Evolutionary conservation across 2,888 invertebrate species (phyloP).

Genomic region (Phortica magna): DNA sequence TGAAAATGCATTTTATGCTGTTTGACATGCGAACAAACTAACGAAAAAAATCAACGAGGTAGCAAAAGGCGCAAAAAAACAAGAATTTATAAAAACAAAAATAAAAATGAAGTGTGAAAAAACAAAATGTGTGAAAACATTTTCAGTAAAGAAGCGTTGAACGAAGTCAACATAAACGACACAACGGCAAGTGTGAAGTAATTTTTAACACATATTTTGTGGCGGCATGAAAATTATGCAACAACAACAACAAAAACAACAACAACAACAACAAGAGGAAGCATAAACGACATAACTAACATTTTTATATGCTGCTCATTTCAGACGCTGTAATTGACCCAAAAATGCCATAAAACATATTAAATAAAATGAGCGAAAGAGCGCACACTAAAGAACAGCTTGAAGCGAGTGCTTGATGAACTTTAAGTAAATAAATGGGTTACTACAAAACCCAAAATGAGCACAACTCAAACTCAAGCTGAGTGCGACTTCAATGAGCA

Average conservation of each 20-base stretch:
- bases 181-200: background rate
- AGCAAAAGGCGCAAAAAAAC: slow-evolving; percentile 35
- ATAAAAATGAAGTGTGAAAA: background rate
- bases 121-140: background rate
- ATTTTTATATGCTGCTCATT: slow-evolving; percentile 16
- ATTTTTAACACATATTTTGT: slow-evolving; percentile 13
- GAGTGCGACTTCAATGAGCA: background rate
- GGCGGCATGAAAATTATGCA: slow-evolving; percentile 36
- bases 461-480: slow-evolving; percentile 11
- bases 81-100: background rate
- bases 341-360: slow-evolving; percentile 9
- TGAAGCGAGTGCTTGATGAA: slow-evolving; percentile 39
- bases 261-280: slow-evolving; percentile 1
- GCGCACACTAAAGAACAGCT: slow-evolving; percentile 41
- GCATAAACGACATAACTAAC: slow-evolving; percentile 14
- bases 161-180: background rate
- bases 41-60: slow-evolving; percentile 19
- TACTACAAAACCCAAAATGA: slow-evolving; percentile 46
- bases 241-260: slow-evolving; percentile 10
- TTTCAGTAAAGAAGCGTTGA: background rate
- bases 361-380: background rate
- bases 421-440: slow-evolving; percentile 68
- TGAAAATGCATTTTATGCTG: slow-evolving; percentile 19
- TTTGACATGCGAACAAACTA: slow-evolving; percentile 14
- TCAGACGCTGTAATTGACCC: slow-evolving; percentile 6